Evolutionary conservation across 2,797 vertebrate species (phyloP), one percentile per base, ranked within the genome.

Genomic region (Atherinosoma microstoma): DNA sequence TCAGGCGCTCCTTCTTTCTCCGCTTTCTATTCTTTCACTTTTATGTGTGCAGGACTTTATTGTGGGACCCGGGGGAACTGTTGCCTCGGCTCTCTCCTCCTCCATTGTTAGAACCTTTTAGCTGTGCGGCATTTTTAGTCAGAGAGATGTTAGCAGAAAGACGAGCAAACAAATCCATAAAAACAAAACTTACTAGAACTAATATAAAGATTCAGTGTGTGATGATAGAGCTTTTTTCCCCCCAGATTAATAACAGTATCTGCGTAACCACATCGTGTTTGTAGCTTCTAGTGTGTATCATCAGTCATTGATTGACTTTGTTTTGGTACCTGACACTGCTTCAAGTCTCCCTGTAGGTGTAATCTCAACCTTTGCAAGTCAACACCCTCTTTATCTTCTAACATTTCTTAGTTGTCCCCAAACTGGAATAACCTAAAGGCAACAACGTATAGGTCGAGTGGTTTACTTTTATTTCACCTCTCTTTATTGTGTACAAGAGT

Each of bases 31-130:
- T 76, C 76, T 81, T 58, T 68, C 64, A 62, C 62, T 76, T 90
- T 88, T 80, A 75, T 88, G 71, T 76, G 72, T 82, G 62, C 62
- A 57, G 57, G 63, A 88, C 85, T 84, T 90, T 30, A 85, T 87
- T 90, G 83, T 88, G 83, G 84, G 89, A 90, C 94, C 83, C 90
- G 0, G 75, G 90, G 83, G 91, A 85, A 76, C 68, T 67, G 57
- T 70, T 15, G 49, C 68, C 63, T 78, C 60, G 20, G n/a, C 34
- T 32, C 62, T 63, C 27, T 73, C 62, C 76, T 73, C 69, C 83
- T 85, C 73, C 66, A 82, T 84, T 91, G 86, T 89, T 80, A 53
- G 29, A 71, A 60, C 54, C 24, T 68, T 80, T 73, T 80, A 58
- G 70, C 49, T 59, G 49, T 27, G 13, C 35, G 68, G 51, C 30